Percentiles rank a stretch among this genome's conserved stretches.
Evolutionary conservation across 2,888 invertebrate genomes (phyloP).

Genomic region (Drosophila cognata): DNA sequence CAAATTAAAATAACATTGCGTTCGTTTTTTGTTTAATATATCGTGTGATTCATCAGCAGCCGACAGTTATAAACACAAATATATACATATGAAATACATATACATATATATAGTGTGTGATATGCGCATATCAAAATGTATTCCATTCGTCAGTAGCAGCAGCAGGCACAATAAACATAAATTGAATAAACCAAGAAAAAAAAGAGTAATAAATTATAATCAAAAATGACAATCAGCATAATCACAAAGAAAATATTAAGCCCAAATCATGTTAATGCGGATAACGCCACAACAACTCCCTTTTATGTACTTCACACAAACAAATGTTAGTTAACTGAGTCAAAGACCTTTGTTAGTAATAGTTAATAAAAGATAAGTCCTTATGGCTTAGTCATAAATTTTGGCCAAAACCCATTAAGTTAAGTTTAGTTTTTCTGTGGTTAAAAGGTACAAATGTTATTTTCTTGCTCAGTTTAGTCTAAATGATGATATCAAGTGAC

Average conservation of each 20-base stretch:
- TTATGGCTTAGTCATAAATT: neutral
- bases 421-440: slow-evolving; percentile 5
- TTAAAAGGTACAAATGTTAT: slow-evolving; percentile 5
- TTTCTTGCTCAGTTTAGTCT: neutral
- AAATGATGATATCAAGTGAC: neutral
- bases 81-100: slow-evolving; percentile 1
- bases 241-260: slow-evolving; percentile 32
- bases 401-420: neutral
- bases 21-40: slow-evolving; percentile 39
- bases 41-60: slow-evolving; percentile 63
- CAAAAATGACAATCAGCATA: slow-evolving; percentile 43
- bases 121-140: slow-evolving; percentile 28
- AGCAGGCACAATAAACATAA: slow-evolving; percentile 70
- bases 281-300: neutral
- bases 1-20: slow-evolving; percentile 60
- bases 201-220: slow-evolving; percentile 61
- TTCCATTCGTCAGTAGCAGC: slow-evolving; percentile 62
- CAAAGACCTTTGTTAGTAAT: neutral
- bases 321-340: neutral
- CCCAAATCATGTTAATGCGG: slow-evolving; percentile 12
- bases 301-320: slow-evolving; percentile 12
- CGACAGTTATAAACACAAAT: slow-evolving; percentile 24
- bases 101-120: slow-evolving; percentile 19
- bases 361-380: neutral
- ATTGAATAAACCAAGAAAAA: slow-evolving; percentile 70